phyloP scores from a whole-genome alignment of 2,888 invertebrate species.

The Trypoxylon attenuatum region DNA sequence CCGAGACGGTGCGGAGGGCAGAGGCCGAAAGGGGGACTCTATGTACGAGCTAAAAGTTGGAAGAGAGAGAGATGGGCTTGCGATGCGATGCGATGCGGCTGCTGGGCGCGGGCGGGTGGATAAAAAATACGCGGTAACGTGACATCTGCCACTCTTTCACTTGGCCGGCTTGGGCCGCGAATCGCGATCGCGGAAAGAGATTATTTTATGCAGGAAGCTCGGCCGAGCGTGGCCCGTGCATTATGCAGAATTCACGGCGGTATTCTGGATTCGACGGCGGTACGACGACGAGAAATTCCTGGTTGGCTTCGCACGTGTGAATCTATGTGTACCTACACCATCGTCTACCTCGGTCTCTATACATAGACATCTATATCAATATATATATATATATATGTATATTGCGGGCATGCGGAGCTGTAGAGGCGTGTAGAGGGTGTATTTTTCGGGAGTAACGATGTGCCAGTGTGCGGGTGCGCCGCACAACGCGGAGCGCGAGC shows the following conservation, averaged over 20 bases:
- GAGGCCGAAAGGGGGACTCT: not conserved
- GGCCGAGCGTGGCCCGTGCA: conserved; percentile 63
- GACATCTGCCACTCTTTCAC: conserved; percentile 63
- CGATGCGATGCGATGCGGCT: no score
- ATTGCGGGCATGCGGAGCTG: conserved; percentile 1
- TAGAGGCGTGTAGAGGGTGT: no score
- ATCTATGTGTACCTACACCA: conserved; percentile 7
- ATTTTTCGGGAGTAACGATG: no score
- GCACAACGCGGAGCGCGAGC: not conserved
- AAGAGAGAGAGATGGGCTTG: no score
- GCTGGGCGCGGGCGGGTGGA: conserved; percentile 3
- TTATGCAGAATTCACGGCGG: conserved; percentile 63
- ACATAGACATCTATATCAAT: conserved; percentile 2
- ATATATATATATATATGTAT: not conserved
- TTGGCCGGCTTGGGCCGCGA: conserved; percentile 57
- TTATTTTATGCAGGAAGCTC: conserved; percentile 68
- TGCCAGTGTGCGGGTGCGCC: no score
- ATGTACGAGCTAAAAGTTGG: no score
- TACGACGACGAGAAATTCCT: conserved; percentile 42
- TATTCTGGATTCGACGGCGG: conserved; percentile 56
- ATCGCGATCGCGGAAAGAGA: conserved; percentile 68
- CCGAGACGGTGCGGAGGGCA: not conserved
- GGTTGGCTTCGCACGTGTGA: conserved; percentile 25
- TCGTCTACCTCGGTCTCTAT: not conserved
- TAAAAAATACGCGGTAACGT: conserved; percentile 53